Conservation (phyloP, 1,140 invertebrate genomes). For the Drosophila eugracilis region DNA sequence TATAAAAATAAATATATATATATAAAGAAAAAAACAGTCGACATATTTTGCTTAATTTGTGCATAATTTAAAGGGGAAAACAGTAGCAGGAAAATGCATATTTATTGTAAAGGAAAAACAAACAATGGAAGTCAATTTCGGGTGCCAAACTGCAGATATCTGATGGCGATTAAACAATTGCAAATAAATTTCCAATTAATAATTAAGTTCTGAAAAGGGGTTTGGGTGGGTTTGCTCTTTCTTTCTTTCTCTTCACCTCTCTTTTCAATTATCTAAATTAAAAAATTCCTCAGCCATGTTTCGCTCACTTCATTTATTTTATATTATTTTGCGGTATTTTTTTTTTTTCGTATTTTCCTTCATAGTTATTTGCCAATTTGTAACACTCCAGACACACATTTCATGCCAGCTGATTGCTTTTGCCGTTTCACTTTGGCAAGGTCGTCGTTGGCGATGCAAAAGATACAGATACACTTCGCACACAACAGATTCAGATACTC, state of each 20-base stretch:
- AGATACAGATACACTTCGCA: conserved; percentile 41
- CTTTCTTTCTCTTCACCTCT: conserved; percentile 28
- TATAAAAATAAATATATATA: too few species aligned
- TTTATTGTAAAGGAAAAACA: neutral
- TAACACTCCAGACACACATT: conserved; percentile 47
- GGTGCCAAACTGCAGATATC: neutral
- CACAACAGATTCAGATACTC: conserved; percentile 41
- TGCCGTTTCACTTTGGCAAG: conserved; percentile 60
- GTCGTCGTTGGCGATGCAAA: conserved; percentile 45
- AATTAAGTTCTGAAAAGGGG: conserved; percentile 34
- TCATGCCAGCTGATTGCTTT: conserved; percentile 68
- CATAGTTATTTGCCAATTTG: conserved; percentile 64
- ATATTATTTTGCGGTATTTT: conserved; percentile 44
- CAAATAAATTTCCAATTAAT: conserved; percentile 37
- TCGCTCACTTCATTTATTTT: conserved; percentile 30
- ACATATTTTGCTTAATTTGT: conserved; percentile 38
- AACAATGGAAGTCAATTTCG: neutral
- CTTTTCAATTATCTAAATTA: conserved; percentile 80
- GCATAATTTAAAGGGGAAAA: conserved; percentile 20
- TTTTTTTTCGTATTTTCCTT: too few species aligned
- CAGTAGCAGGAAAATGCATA: neutral
- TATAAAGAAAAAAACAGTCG: conserved; percentile 23
- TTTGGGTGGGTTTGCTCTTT: conserved; percentile 19
- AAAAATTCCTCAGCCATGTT: conserved; percentile 72
- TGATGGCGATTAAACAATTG: conserved; percentile 48